Evolutionary conservation across 2,888 invertebrate species (phyloP).

Genomic region (Hirtodrosophila duncani): DNA sequence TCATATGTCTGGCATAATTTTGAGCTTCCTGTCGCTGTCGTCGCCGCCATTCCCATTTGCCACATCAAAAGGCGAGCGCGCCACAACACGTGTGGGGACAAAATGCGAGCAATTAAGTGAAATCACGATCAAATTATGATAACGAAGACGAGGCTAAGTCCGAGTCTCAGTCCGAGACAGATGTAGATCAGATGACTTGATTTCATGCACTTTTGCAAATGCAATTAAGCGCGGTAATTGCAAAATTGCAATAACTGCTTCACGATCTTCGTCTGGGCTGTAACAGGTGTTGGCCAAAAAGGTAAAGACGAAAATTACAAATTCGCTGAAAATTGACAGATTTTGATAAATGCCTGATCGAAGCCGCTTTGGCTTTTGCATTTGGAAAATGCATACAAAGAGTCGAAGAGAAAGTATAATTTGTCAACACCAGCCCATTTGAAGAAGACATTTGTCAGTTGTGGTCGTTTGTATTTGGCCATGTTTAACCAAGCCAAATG

Average conservation of each 20-base stretch:
- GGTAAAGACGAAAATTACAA: constrained; percentile 40
- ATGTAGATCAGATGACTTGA: constrained; percentile 6
- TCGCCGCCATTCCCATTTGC: not conserved
- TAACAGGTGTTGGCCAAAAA: constrained; percentile 43
- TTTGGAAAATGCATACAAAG: constrained; percentile 13
- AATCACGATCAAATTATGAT: constrained; percentile 59
- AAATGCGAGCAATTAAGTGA: constrained; percentile 33
- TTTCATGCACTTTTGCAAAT: constrained; percentile 19
- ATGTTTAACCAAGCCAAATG: constrained; percentile 53
- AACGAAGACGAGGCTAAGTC: constrained; percentile 29
- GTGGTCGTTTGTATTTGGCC: constrained; percentile 35
- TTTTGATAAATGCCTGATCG: constrained; percentile 64
- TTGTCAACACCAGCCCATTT: constrained; percentile 62
- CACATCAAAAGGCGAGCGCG: constrained; percentile 30
- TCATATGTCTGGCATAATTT: constrained; percentile 36
- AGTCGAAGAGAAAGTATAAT: constrained; percentile 39
- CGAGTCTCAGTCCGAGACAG: too few relatives aligned
- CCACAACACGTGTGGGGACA: constrained; percentile 15
- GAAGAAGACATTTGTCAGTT: constrained; percentile 53
- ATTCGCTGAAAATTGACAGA: constrained; percentile 62
- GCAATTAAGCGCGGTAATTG: constrained; percentile 54
- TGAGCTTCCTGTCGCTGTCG: constrained; percentile 46
- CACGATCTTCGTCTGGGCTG: too few relatives aligned
- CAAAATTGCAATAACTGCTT: not conserved
- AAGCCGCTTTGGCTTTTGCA: constrained; percentile 14